phyloP scores from a whole-genome alignment of 1,140 invertebrate genomes.

The Vanessa tameamea region DNA sequence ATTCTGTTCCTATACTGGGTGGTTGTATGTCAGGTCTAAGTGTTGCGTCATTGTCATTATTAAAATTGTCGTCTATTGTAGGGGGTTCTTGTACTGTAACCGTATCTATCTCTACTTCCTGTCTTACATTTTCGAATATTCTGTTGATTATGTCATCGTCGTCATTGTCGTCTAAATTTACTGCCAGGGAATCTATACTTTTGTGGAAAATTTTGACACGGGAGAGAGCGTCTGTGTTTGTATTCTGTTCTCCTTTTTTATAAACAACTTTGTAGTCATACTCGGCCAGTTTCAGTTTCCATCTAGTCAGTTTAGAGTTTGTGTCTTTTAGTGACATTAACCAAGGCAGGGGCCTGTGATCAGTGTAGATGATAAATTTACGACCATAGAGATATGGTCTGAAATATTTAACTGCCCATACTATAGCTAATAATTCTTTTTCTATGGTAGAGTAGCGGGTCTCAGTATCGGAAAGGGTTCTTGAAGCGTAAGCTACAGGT shows the following conservation, averaged over 20 bases:
- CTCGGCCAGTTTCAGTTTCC: no score
- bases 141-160: neutral
- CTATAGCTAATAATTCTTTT: constrained; percentile 10
- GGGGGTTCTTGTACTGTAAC: no score
- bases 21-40: constrained; percentile 5
- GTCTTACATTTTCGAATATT: neutral
- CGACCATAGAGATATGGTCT: neutral
- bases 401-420: constrained; percentile 8
- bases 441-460: neutral
- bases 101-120: neutral
- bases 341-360: no score
- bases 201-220: no score
- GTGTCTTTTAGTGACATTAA: neutral
- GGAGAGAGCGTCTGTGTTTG: no score
- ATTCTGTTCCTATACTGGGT: neutral
- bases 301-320: no score
- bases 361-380: neutral
- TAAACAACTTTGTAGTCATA: no score
- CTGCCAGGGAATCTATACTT: neutral
- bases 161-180: neutral
- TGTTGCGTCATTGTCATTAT: neutral
- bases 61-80: neutral
- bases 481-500: constrained; percentile 35
- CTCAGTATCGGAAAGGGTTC: neutral
- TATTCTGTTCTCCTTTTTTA: no score